Conservation (phyloP, 1,140 invertebrate species). For the Oncopodura yosiiana region DNA sequence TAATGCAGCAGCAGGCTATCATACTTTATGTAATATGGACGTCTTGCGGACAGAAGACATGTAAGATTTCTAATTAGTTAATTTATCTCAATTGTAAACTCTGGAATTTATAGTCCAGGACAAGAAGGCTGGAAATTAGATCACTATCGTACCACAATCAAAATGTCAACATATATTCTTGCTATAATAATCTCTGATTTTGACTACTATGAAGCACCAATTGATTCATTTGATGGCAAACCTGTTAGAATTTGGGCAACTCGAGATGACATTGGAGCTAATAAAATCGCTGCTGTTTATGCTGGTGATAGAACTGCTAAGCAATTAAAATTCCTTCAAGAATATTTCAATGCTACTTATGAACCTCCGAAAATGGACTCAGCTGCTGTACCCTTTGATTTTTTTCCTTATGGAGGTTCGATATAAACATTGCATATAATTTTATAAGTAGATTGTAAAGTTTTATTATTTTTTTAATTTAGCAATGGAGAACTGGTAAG, state of each 20-base stretch:
- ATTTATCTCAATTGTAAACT: conserved; percentile 1
- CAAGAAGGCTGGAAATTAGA: conserved; percentile 12
- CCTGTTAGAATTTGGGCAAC: conserved; percentile 51
- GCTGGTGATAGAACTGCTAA: conserved; percentile 44
- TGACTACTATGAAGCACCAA: neutral
- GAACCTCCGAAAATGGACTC: conserved; percentile 40
- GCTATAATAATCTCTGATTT: conserved; percentile 21
- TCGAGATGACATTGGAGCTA: conserved; percentile 63
- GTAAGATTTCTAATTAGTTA: no score
- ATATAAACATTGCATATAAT: no score
- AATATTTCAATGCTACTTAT: conserved; percentile 69
- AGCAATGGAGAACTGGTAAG: conserved; percentile 86
- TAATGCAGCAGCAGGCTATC: neutral
- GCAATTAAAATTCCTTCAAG: conserved; percentile 67
- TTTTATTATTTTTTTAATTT: conserved; percentile 80
- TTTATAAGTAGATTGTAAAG: no score
- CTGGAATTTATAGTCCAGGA: neutral
- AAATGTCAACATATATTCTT: conserved; percentile 21
- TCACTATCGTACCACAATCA: conserved; percentile 11
- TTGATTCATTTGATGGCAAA: neutral
- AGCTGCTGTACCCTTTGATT: conserved; percentile 18
- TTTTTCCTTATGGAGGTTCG: conserved; percentile 17
- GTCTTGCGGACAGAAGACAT: no score
- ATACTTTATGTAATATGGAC: conserved; percentile 6
- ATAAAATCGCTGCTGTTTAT: conserved; percentile 49